Base-by-base conservation (phyloP, 2,797 vertebrate species). In the Cuculus canorus region DNA sequence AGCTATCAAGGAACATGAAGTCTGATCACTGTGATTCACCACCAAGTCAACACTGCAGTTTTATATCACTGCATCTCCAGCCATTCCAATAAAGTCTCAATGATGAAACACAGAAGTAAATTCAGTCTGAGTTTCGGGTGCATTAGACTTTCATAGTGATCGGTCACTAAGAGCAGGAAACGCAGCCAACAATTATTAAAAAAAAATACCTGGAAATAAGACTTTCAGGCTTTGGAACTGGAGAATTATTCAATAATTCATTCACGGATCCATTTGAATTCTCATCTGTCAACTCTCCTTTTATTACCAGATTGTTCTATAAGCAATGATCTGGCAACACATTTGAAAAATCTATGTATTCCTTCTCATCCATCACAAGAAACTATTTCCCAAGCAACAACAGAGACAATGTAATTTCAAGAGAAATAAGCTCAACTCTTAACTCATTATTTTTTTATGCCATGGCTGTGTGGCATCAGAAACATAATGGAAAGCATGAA, bases 281-380 rank as follows among this genome's bases (percentile, higher is more conserved):
- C 77, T 94, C 71, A 70, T 90, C 93, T 94, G 82, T 93, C 91
- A 96, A 45, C 45, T 43, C 66, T 93, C 77, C 60, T 86, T 96
- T 96, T 94, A 96, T 90, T 94, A 94, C 91, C 89, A 95, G 83
- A 91, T 89, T 90, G 91, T 94, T 92, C 94, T 92, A 90, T 92
- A 96, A 92, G 80, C 92, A 94, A 82, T 82, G 80, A 95, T 90
- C 90, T 95, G 78, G 94, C 92, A 93, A 92, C 60, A 86, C 50
- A 64, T 61, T 91, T 92, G 90, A 95, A 93, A 95, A 96, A 97
- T 88, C 73, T 88, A 33, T 33, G 60, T 88, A 90, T 92, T 95
- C 88, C 30, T 91, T 66, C 86, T 88, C 91, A 95, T 96, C 68
- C 86, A 88, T 95, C 95, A 96, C 88, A 86, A 80, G 85, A 96